Conservation (phyloP, 1,140 invertebrate species). For the Sitobion miscanthi region DNA sequence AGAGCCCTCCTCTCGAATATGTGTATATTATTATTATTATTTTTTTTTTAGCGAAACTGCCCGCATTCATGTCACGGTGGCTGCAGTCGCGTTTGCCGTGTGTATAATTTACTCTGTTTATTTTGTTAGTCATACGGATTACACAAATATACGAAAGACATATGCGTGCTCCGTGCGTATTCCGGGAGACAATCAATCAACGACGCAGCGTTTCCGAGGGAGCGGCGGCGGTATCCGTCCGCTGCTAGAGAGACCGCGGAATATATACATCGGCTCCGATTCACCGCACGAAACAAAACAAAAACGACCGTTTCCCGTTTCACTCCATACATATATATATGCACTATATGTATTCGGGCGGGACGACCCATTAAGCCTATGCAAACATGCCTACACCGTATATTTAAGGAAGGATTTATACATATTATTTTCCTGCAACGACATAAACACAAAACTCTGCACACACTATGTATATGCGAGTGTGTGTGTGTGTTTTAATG, state of each 20-base stretch:
- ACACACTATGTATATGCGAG: not conserved
- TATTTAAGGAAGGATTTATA: conserved; percentile 35
- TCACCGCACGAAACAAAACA: conserved; percentile 40
- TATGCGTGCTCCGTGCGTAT: conserved; percentile 32
- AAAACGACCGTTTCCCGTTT: conserved; percentile 48
- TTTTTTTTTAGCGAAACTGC: conserved; percentile 32
- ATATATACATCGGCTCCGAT: not conserved
- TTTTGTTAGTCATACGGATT: conserved; percentile 55
- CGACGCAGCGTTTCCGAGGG: conserved; percentile 31
- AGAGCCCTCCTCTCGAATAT: not conserved
- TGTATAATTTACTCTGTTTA: conserved; percentile 22
- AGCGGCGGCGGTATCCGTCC: not conserved
- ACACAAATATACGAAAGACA: conserved; percentile 51
- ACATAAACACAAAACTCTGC: not conserved
- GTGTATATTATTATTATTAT: not conserved
- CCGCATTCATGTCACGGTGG: conserved; percentile 24
- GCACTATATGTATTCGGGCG: not conserved
- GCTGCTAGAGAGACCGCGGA: conserved; percentile 14
- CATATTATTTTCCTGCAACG: not conserved
- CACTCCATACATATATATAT: not conserved
- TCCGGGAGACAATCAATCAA: conserved; percentile 50
- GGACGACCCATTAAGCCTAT: conserved; percentile 42
- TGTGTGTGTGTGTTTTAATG: not conserved
- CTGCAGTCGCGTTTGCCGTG: not conserved
- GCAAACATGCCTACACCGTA: conserved; percentile 18